Percentiles rank a stretch among this genome's conserved stretches.
phyloP scores from a whole-genome alignment of 2,113 vertebrate species.

The Setophaga kirtlandii region DNA sequence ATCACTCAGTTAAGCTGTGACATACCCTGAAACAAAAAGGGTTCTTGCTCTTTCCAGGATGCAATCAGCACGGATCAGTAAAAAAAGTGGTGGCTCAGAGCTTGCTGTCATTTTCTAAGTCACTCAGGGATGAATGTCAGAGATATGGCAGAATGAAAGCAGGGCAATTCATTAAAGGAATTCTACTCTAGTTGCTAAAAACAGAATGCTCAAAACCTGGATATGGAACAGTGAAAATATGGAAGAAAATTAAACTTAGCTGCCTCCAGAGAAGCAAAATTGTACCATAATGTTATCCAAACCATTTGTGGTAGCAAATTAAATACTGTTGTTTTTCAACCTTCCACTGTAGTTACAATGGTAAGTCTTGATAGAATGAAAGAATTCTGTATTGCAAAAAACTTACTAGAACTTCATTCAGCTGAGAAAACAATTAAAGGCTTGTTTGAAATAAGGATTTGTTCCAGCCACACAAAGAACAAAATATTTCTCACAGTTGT shows the following conservation, averaged over 20 bases:
- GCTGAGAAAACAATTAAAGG: background rate
- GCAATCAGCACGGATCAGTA: background rate
- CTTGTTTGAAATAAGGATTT: background rate
- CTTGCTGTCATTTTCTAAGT: background rate
- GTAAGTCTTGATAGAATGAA: background rate
- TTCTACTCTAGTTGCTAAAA: background rate
- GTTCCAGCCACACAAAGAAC: background rate
- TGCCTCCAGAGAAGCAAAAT: background rate
- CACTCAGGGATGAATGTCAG: background rate
- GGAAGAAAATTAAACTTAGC: background rate
- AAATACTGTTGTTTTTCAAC: background rate
- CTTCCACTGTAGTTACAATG: background rate
- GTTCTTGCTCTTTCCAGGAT: background rate
- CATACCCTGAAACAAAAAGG: background rate
- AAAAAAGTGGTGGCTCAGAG: background rate
- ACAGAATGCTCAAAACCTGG: background rate
- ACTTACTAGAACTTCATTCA: background rate
- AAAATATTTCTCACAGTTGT: background rate
- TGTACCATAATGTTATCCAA: background rate
- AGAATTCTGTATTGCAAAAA: background rate
- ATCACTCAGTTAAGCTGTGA: background rate
- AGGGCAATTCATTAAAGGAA: background rate
- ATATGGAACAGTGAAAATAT: background rate
- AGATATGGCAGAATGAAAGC: background rate
- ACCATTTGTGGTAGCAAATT: background rate